Conservation (phyloP, 2,797 vertebrate species). For the Atherinosoma microstoma region DNA sequence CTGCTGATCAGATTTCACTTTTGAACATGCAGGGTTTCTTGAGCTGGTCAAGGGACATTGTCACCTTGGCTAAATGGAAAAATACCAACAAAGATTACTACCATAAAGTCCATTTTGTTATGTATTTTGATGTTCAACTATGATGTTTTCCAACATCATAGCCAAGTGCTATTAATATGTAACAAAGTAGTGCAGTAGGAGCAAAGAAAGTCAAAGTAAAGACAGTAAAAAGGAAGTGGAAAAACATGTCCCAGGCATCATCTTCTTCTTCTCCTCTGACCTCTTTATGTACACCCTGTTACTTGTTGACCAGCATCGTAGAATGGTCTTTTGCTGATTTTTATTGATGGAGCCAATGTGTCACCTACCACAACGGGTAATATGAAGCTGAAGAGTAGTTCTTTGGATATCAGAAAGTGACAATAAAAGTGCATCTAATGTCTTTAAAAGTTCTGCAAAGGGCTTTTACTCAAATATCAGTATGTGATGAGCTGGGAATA, state of each 20-base stretch:
- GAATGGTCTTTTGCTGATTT: neutral
- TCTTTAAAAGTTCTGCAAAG: neutral
- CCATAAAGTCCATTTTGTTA: neutral
- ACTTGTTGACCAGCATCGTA: neutral
- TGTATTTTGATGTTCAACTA: neutral
- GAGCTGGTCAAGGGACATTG: too few relatives aligned
- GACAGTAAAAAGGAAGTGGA: neutral
- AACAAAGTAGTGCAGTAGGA: neutral
- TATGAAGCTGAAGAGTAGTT: neutral
- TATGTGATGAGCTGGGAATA: neutral
- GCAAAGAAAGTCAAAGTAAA: neutral
- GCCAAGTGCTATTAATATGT: neutral
- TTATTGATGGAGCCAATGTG: neutral
- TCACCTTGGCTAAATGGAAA: neutral
- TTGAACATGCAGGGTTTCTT: neutral
- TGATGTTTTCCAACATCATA: neutral
- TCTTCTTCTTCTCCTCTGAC: neutral
- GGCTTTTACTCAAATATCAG: neutral
- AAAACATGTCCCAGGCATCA: neutral
- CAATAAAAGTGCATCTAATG: neutral
- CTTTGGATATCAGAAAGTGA: neutral
- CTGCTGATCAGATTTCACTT: neutral
- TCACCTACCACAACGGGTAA: neutral
- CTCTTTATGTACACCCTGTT: neutral
- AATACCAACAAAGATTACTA: neutral